Conservation (phyloP, 2,888 invertebrate species). For the Drosophila meridiana region DNA sequence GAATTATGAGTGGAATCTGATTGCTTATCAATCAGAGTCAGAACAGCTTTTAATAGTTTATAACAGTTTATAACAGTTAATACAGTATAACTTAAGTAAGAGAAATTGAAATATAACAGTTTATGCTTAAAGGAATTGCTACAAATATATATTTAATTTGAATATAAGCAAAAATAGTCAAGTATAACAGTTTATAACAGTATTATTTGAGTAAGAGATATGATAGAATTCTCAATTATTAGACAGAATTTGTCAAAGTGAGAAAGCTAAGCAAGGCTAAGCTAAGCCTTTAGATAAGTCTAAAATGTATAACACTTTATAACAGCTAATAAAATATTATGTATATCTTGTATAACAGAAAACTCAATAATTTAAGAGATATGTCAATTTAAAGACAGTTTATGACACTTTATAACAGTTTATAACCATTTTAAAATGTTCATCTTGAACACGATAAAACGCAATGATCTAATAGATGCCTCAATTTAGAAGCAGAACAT, state of each 20-base stretch:
- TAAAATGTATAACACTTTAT: neutral
- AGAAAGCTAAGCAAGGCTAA: too few species aligned
- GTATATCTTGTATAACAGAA: too few species aligned
- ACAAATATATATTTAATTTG: neutral
- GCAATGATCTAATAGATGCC: neutral
- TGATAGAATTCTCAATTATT: too few species aligned
- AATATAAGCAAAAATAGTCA: neutral
- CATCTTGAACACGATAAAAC: too few species aligned
- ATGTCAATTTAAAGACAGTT: too few species aligned
- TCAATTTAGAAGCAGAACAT: neutral
- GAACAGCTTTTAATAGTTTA: neutral
- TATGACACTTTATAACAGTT: neutral
- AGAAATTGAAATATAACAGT: neutral
- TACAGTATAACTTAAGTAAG: neutral
- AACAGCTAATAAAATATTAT: neutral
- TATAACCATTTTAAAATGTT: neutral
- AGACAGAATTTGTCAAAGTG: too few species aligned
- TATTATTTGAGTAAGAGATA: neutral
- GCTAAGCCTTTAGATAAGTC: neutral
- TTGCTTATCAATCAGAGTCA: neutral
- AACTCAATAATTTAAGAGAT: too few species aligned
- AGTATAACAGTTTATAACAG: neutral
- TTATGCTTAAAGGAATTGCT: neutral
- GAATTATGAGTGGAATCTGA: neutral
- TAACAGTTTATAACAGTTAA: constrained; percentile 8